Base-by-base conservation (phyloP, 2,888 invertebrate species). In the Campoplex nolae region DNA sequence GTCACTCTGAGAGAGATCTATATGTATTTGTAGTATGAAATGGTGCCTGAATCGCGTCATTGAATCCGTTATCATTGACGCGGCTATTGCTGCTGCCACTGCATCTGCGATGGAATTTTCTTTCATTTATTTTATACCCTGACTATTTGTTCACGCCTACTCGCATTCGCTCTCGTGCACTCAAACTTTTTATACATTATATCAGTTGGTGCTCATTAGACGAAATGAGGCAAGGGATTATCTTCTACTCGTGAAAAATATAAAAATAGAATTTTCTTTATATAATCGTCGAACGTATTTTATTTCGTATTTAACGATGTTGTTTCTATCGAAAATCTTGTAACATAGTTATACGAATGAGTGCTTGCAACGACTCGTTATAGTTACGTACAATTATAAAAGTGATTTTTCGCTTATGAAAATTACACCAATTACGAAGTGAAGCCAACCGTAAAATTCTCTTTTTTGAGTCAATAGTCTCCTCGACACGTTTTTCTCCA, bases 101-200 rank as follows among this genome's bases (percentile, higher is more conserved):
- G 23, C 45, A 58, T 58, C 8, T 13, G 58, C 51, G 56, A 48
- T 32, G 48, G 48, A 75, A 80, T 32, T 75, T 62, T 45, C 79
- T 79, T 83, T 28, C n/a, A 73, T 78, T 76, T 77, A 13, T 56
- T 68, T 81, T 28, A 0, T 71, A 23, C 16, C 62, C 32, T 62
- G 62, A 62, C 62, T 62, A 32, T 54, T n/a, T 48, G 51, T 70
- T 23, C 48, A 48, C 18, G 51, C 71, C 9, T 51, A 51, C 71
- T 51, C 48, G 51, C 28, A 51, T 51, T 51, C 51, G 28, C 70
- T 38, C 28, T 45, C 32, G 32, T 45, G 32, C 13, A 3, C 32
- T 45, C 2, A 48, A 48, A 51, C 11, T 51, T 51, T 71, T 35
- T 7, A 51, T 32, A 18, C 51, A 51, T 51, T 35, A 18, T 32